Evolutionary conservation across 2,888 invertebrate species (phyloP), one percentile per base, ranked within the genome.

Genomic region (Caenorhabditis japonica): DNA sequence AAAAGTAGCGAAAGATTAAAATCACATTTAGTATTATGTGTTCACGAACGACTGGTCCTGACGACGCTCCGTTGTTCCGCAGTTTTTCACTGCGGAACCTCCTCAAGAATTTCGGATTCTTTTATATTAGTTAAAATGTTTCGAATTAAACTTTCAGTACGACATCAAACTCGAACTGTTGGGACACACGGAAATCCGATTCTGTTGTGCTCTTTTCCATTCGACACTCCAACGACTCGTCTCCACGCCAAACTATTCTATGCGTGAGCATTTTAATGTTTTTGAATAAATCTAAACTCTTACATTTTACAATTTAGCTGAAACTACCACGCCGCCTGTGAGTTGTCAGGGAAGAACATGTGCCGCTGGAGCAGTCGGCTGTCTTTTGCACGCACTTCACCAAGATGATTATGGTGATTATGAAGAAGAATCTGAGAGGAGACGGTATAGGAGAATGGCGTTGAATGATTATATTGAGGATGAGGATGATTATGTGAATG

Each of bases 141-240:
- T n/a, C n/a, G n/a, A n/a, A n/a, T n/a, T n/a, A 15, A 23, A 4
- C 5, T 56, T 66, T 33, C 49, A 66, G 53, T 70, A 79, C 36
- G 79, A 72, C 19, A 70, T 79, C 30, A 53, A 70, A 17, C 36
- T 79, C 34, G 79, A 79, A 30, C 60, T 60, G 7, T 39, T 79
- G 5, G 36, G 53, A 43, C 53, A 64, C 17, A 58, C 62, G 13
- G 51, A 60, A 17, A 60, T 77, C 10, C 56, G 73, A 21, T 77
- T 80, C 34, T 80, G 80, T 41, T 80, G 80, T 62, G 75, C 80
- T 13, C 59, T 80, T 1, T 80, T 75, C 51, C 77, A 80, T 39
- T 76, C 80, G 7, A 80, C 80, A 7, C 66, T 80, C 7, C 77
- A 77, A 51, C 64, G 69, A 41, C 34, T 80, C 15, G 76, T 80